Evolutionary conservation across 1,140 invertebrate species (phyloP).

Genomic region (Drosophila eugracilis): DNA sequence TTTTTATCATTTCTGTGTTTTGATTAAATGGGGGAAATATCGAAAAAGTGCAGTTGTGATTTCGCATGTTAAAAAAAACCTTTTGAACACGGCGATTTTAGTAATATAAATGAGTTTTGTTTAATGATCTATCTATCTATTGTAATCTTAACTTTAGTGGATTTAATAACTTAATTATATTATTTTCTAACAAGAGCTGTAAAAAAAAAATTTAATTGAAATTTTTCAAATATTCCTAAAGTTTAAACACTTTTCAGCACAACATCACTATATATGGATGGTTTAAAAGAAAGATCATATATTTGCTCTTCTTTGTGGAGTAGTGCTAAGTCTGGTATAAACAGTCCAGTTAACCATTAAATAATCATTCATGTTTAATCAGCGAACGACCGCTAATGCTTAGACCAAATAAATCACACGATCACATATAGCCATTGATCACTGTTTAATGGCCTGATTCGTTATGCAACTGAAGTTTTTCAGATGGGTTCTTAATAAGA

Average conservation of each 20-base stretch:
- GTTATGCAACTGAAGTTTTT: constrained; percentile 43
- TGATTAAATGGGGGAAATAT: constrained; percentile 32
- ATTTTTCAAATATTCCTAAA: background rate
- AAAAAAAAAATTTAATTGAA: background rate
- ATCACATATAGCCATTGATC: constrained; percentile 26
- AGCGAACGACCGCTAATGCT: constrained; percentile 64
- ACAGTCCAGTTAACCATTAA: constrained; percentile 62
- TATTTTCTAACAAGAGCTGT: no score
- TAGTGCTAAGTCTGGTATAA: constrained; percentile 41
- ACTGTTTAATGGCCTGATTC: constrained; percentile 26
- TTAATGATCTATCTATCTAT: no score
- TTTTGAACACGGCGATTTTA: background rate
- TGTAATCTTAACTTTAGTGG: no score
- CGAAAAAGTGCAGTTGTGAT: constrained; percentile 3
- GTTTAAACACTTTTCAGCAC: background rate
- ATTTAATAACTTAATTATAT: no score
- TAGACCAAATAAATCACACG: constrained; percentile 39
- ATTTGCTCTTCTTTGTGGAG: constrained; percentile 21
- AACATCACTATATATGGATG: constrained; percentile 5
- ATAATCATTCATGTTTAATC: constrained; percentile 69
- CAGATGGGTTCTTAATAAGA: constrained; percentile 20
- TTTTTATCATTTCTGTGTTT: constrained; percentile 14
- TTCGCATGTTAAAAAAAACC: background rate
- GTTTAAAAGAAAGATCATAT: background rate
- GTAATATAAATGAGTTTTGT: background rate